Evolutionary conservation across 2,113 vertebrate species (phyloP).

Genomic region (Petromus typicus): DNA sequence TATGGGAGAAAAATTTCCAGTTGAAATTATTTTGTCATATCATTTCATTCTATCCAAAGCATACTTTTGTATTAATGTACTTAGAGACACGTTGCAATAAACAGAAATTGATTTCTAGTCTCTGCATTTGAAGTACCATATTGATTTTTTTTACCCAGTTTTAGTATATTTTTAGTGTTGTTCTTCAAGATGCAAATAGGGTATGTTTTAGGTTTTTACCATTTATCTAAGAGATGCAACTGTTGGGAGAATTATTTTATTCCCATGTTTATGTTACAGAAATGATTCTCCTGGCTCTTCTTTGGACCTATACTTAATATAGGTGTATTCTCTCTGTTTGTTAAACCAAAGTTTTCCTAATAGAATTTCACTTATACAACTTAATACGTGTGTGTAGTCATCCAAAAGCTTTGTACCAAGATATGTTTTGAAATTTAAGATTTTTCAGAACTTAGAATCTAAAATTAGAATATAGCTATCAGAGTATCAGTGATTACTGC

Average conservation of each 20-base stretch:
- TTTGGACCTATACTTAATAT: neutral
- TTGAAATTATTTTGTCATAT: constrained; percentile 48
- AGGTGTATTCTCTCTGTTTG: neutral
- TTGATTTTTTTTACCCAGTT: neutral
- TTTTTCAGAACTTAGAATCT: constrained; percentile 26
- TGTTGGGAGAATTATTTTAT: constrained; percentile 7
- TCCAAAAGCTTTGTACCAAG: neutral
- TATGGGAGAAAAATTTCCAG: constrained; percentile 6
- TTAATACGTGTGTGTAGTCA: neutral
- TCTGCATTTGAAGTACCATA: neutral
- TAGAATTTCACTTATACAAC: neutral
- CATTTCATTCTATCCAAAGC: neutral
- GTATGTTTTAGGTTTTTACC: neutral
- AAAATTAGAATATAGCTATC: neutral
- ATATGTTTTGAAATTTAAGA: neutral
- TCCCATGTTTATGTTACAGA: neutral
- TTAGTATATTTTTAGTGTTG: neutral
- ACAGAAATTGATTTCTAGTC: neutral
- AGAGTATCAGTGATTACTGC: neutral
- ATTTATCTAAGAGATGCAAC: neutral
- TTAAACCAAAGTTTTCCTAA: neutral
- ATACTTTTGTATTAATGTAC: neutral
- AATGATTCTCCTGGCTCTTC: neutral
- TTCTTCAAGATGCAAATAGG: neutral
- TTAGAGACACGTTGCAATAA: constrained; percentile 7